Percentiles rank a stretch among this genome's conserved stretches.
Conservation (phyloP, 1,140 invertebrate genomes). For the Monochamus saltuarius region DNA sequence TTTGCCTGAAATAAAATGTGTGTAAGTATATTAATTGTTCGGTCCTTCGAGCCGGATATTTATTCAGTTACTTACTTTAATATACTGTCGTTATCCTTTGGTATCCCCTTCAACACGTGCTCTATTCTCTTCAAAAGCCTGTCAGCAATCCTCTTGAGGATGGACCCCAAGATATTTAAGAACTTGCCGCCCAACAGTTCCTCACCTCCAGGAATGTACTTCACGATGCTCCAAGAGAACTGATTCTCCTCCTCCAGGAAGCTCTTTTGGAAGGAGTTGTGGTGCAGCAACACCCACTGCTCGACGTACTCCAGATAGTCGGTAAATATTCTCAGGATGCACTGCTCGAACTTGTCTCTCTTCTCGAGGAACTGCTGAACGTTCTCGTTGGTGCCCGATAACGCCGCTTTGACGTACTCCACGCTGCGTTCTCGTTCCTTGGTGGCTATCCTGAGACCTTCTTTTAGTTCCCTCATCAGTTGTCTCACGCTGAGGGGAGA, state of each 20-base stretch:
- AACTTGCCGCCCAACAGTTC: slow-evolving; percentile 67
- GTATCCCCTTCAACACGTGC: slow-evolving; percentile 45
- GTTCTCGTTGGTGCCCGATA: slow-evolving; percentile 44
- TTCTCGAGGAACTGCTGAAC: slow-evolving; percentile 58
- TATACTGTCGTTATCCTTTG: slow-evolving; percentile 37
- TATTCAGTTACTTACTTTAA: slow-evolving; percentile 38
- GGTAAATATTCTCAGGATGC: slow-evolving; percentile 62
- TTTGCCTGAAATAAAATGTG: slow-evolving; percentile 50
- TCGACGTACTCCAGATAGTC: slow-evolving; percentile 75
- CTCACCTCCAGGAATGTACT: slow-evolving; percentile 69
- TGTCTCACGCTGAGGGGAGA: slow-evolving; percentile 82
- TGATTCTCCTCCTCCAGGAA: slow-evolving; percentile 80
- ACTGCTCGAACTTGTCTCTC: slow-evolving; percentile 73
- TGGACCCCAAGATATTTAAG: slow-evolving; percentile 59
- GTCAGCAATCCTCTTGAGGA: slow-evolving; percentile 56
- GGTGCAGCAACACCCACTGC: slow-evolving; percentile 68
- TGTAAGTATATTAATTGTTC: background rate
- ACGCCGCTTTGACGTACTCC: slow-evolving; percentile 67
- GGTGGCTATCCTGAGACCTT: slow-evolving; percentile 77
- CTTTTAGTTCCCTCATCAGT: slow-evolving; percentile 84
- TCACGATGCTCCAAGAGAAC: slow-evolving; percentile 70
- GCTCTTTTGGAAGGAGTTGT: slow-evolving; percentile 70
- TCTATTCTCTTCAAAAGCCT: slow-evolving; percentile 57
- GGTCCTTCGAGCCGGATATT: background rate
- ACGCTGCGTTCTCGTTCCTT: slow-evolving; percentile 73